A percentile compares a stretch with the other conserved stretches of the same genome.
Evolutionary conservation across 1,140 invertebrate genomes (phyloP).

Genomic region (Drosophila repletoides): DNA sequence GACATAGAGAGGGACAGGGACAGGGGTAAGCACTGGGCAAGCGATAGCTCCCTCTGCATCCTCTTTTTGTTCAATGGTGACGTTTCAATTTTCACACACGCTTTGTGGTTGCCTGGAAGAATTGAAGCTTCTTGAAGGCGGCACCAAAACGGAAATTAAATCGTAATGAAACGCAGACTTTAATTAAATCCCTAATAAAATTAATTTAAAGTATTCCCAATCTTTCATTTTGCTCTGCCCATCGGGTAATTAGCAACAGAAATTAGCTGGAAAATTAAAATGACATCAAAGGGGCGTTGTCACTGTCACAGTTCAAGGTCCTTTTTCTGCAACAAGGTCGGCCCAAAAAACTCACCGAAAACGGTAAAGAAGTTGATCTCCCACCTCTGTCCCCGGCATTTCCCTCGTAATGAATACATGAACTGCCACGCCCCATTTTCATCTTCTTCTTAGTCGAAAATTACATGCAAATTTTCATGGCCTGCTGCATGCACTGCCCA

Average conservation of each 20-base stretch:
- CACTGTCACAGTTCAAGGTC: constrained; percentile 52
- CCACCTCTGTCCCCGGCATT: too few relatives aligned
- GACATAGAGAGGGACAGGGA: background rate
- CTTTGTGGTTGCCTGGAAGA: constrained; percentile 46
- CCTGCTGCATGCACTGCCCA: constrained; percentile 36
- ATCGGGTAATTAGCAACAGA: constrained; percentile 60
- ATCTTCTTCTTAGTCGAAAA: constrained; percentile 32
- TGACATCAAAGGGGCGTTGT: constrained; percentile 53
- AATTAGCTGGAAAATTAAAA: constrained; percentile 24
- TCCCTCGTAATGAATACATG: constrained; percentile 28
- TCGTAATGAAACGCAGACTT: constrained; percentile 49
- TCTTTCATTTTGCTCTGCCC: constrained; percentile 10
- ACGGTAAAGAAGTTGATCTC: background rate
- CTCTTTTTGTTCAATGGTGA: constrained; percentile 51
- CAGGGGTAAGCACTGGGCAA: background rate
- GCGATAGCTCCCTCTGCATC: constrained; percentile 1
- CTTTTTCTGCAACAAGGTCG: constrained; percentile 51
- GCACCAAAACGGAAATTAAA: constrained; percentile 66
- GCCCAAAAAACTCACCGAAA: background rate
- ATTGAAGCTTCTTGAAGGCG: constrained; percentile 28
- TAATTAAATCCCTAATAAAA: constrained; percentile 41
- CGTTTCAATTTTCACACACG: constrained; percentile 79
- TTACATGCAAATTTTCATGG: constrained; percentile 73
- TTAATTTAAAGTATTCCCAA: constrained; percentile 31
- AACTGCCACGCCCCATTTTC: background rate